Evolutionary conservation across 2,888 invertebrate species (phyloP).

Genomic region (Halocaridina rubra): DNA sequence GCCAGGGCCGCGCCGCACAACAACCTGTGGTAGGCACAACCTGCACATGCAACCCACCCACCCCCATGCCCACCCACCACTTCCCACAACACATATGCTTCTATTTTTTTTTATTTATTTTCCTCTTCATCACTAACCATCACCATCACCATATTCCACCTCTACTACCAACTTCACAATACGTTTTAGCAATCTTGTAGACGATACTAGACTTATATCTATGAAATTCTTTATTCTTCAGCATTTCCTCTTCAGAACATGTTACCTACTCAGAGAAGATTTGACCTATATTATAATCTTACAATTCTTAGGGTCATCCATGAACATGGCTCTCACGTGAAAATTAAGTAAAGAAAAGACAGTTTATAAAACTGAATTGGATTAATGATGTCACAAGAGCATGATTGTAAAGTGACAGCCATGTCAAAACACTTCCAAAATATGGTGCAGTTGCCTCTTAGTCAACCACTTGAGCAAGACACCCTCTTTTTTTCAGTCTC

Average conservation of each 20-base stretch:
- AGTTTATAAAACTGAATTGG: too few relatives aligned
- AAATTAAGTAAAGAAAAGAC: too few relatives aligned
- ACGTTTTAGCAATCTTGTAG: too few relatives aligned
- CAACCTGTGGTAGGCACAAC: constrained; percentile 68
- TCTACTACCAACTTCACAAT: not conserved
- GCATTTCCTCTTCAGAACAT: not conserved
- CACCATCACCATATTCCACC: not conserved
- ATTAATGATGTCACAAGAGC: too few relatives aligned
- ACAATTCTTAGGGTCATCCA: not conserved
- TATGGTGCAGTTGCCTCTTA: too few relatives aligned
- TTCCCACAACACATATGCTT: not conserved
- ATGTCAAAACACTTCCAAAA: too few relatives aligned
- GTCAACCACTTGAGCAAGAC: not conserved
- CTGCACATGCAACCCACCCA: constrained; percentile 33
- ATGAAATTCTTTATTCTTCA: not conserved
- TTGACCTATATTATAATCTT: not conserved
- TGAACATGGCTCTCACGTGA: not conserved
- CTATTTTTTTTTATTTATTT: not conserved
- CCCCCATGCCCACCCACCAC: constrained; percentile 12
- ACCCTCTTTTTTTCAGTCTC: constrained; percentile 35
- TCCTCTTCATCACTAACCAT: not conserved
- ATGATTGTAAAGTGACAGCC: too few relatives aligned
- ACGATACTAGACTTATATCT: not conserved
- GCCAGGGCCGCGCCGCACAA: constrained; percentile 75
- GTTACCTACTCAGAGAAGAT: not conserved